Base-by-base conservation (phyloP, 2,797 vertebrate genomes). In the Falco novaeseelandiae region DNA sequence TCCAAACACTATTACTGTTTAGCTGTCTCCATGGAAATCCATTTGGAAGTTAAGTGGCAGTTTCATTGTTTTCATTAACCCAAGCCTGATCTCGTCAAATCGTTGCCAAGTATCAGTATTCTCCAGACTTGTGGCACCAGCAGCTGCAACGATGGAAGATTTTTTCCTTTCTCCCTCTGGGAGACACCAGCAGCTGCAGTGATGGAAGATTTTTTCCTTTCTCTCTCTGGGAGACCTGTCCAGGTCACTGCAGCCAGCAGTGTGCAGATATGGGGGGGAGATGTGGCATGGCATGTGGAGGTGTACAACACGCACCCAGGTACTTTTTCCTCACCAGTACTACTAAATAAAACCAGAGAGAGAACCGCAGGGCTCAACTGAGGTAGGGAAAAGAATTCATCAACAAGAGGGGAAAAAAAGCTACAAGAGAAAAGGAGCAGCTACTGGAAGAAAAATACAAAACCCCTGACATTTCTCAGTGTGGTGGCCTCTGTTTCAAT, bases 11-110 rank as follows among this genome's bases (percentile, higher is more conserved):
- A 66, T 83, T 69, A 44, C 72, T 83, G 69, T 51, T 62, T 79
- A 16, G 22, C 38, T 91, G 81, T 94, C 83, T 96, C 78, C 34
- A 25, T 91, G 83, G 79, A 72, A 87, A 94, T 91, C 54, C 48
- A 32, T 65, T 69, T 81, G 76, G 72, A 76, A 83, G 69, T 66
- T 73, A 77, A 87, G 72, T 54, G 49, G 34, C 71, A 44, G 59
- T 91, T 93, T 87, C 46, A 26, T 17, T 77, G 70, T 58, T 90
- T 92, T 81, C 52, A 66, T 93, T 87, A 84, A 83, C 49, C 18
- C 42, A 71, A 48, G 58, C 16, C 73, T 83, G 52, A 66, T 81
- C 69, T 58, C 1, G 0, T 23, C 52, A 44, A 52, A 57, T 46
- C 34, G 42, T 29, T 87, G 52, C 34, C 3, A 2, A 82, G n/a